Evolutionary conservation across 2,888 invertebrate genomes (phyloP), one percentile per base, ranked within the genome.

Genomic region (Synergus japonicus): DNA sequence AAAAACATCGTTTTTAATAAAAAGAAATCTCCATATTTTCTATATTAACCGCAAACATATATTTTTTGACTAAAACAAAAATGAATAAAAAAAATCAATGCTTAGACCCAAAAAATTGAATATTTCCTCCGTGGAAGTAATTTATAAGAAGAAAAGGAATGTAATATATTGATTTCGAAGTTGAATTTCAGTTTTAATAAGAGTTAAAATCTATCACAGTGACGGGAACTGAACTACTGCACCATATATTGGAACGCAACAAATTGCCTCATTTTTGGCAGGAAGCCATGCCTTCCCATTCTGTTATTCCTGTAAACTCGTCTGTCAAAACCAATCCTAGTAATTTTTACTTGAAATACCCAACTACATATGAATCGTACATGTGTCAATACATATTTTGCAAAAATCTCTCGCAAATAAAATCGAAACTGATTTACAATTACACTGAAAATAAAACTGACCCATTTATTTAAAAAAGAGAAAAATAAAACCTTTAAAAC

Each of bases 201-300:
- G 15, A 49, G 29, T 49, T 29, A 69, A 49, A 49, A 44, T 44
- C 44, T 37, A 69, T 69, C 49, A 54, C 49, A 29, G 29, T 0
- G 10, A 13, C 7, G 73, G n/a, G 49, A 54, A 37, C n/a, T 22
- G 5, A 73, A 73, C 54, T 73, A 73, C 73, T 73, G 73, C 49
- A 73, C 49, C n/a, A 73, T 73, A 54, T 54, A 73, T 54, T 37
- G n/a, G n/a, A 54, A 73, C 15, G 73, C 73, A 73, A 73, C 73
- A 73, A 73, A 73, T 73, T 54, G 37, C 37, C 54, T 54, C 46
- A 67, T 54, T 54, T 73, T 73, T 73, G 73, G 54, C 73, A 73
- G 37, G 54, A 73, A 73, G 73, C 73, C 73, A 73, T 54, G 49
- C 73, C 49, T 73, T n/a, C 37, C 73, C 49, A 73, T 73, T 73